Evolutionary conservation across 2,113 vertebrate species (phyloP).

Genomic region (Prunella himalayana): DNA sequence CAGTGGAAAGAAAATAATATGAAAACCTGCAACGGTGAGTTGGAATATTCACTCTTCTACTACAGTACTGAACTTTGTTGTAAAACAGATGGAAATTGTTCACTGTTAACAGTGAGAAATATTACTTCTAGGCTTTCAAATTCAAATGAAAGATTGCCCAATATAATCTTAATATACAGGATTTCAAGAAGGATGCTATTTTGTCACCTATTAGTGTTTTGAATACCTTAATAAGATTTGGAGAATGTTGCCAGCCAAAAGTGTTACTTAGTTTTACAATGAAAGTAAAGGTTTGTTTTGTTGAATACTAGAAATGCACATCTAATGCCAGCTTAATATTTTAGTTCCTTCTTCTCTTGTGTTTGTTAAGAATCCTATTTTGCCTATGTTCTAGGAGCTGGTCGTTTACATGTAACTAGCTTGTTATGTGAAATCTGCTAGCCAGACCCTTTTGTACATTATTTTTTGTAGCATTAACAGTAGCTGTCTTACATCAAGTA

Average conservation of each 20-base stretch:
- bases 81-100: neutral
- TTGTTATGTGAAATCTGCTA: neutral
- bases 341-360: fast-evolving
- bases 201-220: neutral
- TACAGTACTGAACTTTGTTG: neutral
- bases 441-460: neutral
- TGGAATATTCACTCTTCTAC: neutral
- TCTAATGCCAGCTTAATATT: neutral
- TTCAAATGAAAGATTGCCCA: neutral
- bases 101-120: neutral
- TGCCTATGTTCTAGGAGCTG: neutral
- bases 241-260: neutral
- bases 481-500: neutral
- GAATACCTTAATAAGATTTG: neutral
- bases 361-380: neutral
- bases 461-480: neutral
- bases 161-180: neutral
- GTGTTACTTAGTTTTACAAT: neutral
- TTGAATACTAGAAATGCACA: neutral
- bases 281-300: neutral
- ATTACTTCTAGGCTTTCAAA: neutral
- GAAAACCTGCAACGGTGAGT: neutral
- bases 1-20: neutral
- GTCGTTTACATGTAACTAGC: neutral
- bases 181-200: neutral